Conservation (phyloP, 1,140 invertebrate genomes). For the Chymomyza costata region DNA sequence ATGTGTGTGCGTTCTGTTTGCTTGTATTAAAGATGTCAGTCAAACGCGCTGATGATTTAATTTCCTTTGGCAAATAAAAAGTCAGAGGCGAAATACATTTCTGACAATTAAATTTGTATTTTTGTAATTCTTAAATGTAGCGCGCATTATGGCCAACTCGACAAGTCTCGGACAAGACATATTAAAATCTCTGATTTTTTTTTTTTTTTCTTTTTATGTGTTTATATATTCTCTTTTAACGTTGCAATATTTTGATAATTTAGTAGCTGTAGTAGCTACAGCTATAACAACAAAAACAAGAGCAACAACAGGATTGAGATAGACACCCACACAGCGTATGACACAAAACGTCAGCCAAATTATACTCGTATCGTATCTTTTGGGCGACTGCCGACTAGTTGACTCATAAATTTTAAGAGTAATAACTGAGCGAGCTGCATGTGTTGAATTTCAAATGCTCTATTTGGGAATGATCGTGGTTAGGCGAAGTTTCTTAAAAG, state of each 20-base stretch:
- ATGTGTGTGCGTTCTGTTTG: neutral
- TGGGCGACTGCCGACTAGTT: too few species aligned
- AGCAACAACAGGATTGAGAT: too few species aligned
- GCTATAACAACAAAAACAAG: constrained; percentile 23
- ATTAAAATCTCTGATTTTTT: constrained; percentile 43
- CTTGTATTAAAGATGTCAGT: constrained; percentile 38
- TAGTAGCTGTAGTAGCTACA: constrained; percentile 9
- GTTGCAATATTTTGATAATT: constrained; percentile 66
- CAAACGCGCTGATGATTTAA: constrained; percentile 59
- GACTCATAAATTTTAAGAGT: too few species aligned
- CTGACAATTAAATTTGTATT: constrained; percentile 55
- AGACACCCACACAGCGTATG: constrained; percentile 30
- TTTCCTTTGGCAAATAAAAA: constrained; percentile 49
- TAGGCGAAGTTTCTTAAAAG: too few species aligned
- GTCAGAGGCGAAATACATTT: constrained; percentile 26
- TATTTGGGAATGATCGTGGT: too few species aligned
- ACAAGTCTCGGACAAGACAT: constrained; percentile 22
- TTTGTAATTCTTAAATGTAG: constrained; percentile 51
- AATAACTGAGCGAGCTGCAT: too few species aligned
- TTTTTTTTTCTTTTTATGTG: too few species aligned
- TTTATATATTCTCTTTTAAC: too few species aligned
- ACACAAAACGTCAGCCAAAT: constrained; percentile 13
- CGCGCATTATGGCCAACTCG: constrained; percentile 18
- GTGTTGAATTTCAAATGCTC: too few species aligned
- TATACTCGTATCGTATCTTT: constrained; percentile 19